Percentiles rank a stretch among this genome's conserved stretches.
These are phyloP conservation scores for Brachyrhaphis roseni DNA, from an alignment of 2,797 vertebrate genomes.

Conservation along the genomic window DNA sequence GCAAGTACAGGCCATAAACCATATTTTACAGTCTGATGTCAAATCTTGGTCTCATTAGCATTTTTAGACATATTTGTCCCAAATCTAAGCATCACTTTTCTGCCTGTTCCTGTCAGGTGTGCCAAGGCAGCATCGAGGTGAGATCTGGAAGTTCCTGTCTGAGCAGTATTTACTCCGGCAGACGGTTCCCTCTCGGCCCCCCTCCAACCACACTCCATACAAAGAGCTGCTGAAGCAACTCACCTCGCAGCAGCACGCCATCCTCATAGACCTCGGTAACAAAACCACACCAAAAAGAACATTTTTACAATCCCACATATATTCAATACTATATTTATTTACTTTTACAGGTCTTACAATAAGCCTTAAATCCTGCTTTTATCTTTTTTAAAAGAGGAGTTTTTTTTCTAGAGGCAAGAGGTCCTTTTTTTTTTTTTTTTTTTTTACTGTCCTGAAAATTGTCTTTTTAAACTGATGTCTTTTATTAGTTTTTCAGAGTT, in stretches of 20 bases:
- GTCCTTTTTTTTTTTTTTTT: background rate
- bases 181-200: constrained; percentile 84
- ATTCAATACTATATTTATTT: background rate
- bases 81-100: background rate
- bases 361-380: background rate
- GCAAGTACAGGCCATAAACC: too few relatives aligned
- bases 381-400: background rate
- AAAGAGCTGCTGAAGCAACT: constrained; percentile 96
- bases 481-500: background rate
- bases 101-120: constrained; percentile 81
- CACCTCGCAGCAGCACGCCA: constrained; percentile 95
- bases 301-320: background rate
- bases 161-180: constrained; percentile 92
- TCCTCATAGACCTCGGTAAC: constrained; percentile 95
- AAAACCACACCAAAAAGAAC: constrained; percentile 14
- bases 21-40: background rate
- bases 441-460: background rate
- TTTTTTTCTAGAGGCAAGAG: background rate
- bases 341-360: background rate
- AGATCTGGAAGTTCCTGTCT: constrained; percentile 96
- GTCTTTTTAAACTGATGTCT: background rate
- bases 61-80: background rate
- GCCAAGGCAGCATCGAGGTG: constrained; percentile 92
- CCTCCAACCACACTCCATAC: constrained; percentile 86
- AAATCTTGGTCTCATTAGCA: background rate